Evolutionary conservation across 53 echinoderm and acorn worm genomes (phyloP).

Genomic region (Antedon mediterranea): DNA sequence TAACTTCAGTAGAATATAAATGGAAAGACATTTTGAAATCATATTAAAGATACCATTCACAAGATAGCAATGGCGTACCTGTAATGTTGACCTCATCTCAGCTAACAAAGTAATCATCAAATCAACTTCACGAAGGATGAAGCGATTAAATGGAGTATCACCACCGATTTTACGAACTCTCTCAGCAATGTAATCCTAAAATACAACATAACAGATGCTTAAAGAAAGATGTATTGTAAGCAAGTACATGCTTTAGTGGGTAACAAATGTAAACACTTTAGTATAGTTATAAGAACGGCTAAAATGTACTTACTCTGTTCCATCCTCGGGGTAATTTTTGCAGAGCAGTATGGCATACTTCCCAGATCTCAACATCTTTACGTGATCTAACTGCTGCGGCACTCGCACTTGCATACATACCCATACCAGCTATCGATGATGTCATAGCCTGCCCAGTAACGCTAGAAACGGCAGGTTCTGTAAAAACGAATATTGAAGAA

Average conservation of each 20-base stretch:
- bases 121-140: slow-evolving; percentile 88
- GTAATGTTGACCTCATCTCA: slow-evolving; percentile 66
- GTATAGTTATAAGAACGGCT: too few species aligned
- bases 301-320: slow-evolving; percentile 63
- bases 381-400: slow-evolving; percentile 41
- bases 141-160: slow-evolving; percentile 95
- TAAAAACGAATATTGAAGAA: neutral
- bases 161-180: slow-evolving; percentile 82
- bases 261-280: neutral
- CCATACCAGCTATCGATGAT: slow-evolving; percentile 44
- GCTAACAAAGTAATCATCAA: slow-evolving; percentile 75
- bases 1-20: too few species aligned
- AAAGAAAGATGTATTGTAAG: neutral
- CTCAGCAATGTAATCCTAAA: slow-evolving; percentile 86
- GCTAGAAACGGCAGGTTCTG: slow-evolving; percentile 72
- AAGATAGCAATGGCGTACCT: too few species aligned
- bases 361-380: slow-evolving; percentile 87
- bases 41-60: too few species aligned
- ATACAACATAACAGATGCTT: neutral
- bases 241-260: neutral
- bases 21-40: too few species aligned
- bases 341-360: slow-evolving; percentile 61
- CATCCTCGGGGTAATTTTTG: slow-evolving; percentile 73
- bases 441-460: slow-evolving; percentile 61
- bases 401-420: slow-evolving; percentile 89